Percentiles rank a stretch among this genome's conserved stretches.
phyloP scores from a whole-genome alignment of 2,113 vertebrate genomes.

The Chloebia gouldiae region DNA sequence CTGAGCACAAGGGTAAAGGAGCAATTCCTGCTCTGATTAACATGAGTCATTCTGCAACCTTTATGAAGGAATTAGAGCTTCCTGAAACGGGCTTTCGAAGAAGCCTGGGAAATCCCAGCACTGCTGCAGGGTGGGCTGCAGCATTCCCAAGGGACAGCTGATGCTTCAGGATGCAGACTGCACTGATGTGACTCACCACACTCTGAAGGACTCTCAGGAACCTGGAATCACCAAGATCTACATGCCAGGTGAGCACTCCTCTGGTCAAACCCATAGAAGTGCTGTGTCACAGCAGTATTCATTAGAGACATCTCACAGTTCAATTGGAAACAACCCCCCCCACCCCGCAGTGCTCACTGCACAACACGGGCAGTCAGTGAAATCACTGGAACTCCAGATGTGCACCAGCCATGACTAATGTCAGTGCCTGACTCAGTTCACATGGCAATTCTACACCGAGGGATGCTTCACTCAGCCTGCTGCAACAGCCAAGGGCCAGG shows the following conservation, averaged over 20 bases:
- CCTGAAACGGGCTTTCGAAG: background rate
- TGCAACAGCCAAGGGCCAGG: accelerated
- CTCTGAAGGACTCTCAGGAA: background rate
- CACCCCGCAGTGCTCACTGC: background rate
- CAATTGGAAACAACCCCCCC: background rate
- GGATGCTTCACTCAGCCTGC: too few species aligned
- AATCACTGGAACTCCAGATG: background rate
- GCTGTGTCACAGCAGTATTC: accelerated
- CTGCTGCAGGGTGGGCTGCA: background rate
- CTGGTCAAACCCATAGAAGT: background rate
- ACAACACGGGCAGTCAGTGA: background rate
- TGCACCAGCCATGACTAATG: background rate
- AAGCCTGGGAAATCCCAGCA: background rate
- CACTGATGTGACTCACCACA: background rate
- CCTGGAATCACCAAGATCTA: background rate
- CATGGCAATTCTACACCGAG: accelerated
- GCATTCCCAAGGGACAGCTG: background rate
- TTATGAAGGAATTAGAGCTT: background rate
- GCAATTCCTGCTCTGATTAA: background rate
- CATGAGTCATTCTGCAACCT: background rate
- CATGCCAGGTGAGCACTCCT: background rate
- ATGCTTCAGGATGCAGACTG: background rate
- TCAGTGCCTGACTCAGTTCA: background rate
- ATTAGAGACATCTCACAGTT: background rate
- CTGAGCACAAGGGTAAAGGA: background rate